Evolutionary conservation across 2,113 vertebrate species (phyloP).

Genomic region (Spea bombifrons): DNA sequence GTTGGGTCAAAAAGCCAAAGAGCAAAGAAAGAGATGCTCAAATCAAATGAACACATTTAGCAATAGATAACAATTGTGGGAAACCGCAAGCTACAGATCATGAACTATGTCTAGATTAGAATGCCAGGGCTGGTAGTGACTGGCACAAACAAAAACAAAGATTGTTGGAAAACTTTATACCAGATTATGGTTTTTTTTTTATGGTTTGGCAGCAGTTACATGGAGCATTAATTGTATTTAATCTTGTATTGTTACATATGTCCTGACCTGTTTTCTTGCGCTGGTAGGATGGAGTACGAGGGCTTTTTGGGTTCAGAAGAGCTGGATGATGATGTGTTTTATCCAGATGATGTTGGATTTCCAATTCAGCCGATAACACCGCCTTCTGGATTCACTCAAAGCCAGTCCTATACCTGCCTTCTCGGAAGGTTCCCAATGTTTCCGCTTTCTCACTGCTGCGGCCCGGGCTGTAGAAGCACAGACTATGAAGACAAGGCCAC

Average conservation of each 20-base stretch:
- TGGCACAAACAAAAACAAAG: too few species aligned
- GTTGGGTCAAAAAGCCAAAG: too few species aligned
- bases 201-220: too few species aligned
- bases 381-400: constrained; percentile 70
- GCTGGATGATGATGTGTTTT: constrained; percentile 78
- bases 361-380: constrained; percentile 69
- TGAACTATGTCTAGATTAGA: too few species aligned
- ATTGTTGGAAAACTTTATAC: too few species aligned
- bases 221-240: too few species aligned
- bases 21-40: too few species aligned
- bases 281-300: constrained; percentile 64
- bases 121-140: too few species aligned
- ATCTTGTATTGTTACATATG: background rate
- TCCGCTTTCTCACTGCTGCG: constrained; percentile 74
- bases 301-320: constrained; percentile 66
- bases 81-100: too few species aligned
- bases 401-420: constrained; percentile 70
- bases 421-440: constrained; percentile 72
- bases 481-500: constrained; percentile 78
- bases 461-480: constrained; percentile 67
- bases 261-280: background rate
- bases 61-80: too few species aligned
- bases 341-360: constrained; percentile 70
- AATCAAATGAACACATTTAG: too few species aligned
- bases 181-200: too few species aligned